Evolutionary conservation across 2,888 invertebrate genomes (phyloP), one percentile per base, ranked within the genome.

Genomic region (Oeneis ivallda): DNA sequence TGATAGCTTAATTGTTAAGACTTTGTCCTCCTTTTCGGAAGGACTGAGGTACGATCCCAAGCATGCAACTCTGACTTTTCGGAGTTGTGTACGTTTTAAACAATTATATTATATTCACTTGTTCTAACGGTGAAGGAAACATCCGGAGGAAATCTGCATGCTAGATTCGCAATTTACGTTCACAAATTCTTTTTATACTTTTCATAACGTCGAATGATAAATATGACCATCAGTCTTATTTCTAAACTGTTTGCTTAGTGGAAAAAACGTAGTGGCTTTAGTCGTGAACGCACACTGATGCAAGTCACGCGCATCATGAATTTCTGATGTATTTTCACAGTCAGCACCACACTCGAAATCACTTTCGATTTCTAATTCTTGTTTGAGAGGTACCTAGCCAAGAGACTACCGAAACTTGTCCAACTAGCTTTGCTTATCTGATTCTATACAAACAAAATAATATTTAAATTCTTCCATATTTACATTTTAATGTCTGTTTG

Each of bases 201-300:
- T n/a, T n/a, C n/a, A n/a, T n/a, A n/a, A n/a, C n/a, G n/a, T 77
- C 76, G 80, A 13, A 13, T 74, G 76, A 72, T 75, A 76, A 79
- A 82, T 77, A 79, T 78, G 76, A 74, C 80, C 76, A 76, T 79
- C 79, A 76, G 78, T 83, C 79, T 84, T 84, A 85, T 86, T 81
- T 80, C 74, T 76, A 74, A 81, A 83, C 77, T 83, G 84, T 85
- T 85, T 82, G 76, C 76, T 78, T 76, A 80, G 78, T 76, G 39
- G 17, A 80, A 80, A 76, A 77, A 75, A 70, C 75, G 9, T 15
- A 45, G 43, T 45, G 8, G 10, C 15, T 79, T 80, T 76, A 75
- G 76, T 81, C 80, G 79, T 78, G 75, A 74, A 70, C 73, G 78
- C 79, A 77, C 82, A 84, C 82, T 81, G 80, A 84, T 78, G 84